A percentile compares a stretch with the other conserved stretches of the same genome.
Conservation (phyloP, 1,140 invertebrate genomes). For the Diachasmimorpha longicaudata region DNA sequence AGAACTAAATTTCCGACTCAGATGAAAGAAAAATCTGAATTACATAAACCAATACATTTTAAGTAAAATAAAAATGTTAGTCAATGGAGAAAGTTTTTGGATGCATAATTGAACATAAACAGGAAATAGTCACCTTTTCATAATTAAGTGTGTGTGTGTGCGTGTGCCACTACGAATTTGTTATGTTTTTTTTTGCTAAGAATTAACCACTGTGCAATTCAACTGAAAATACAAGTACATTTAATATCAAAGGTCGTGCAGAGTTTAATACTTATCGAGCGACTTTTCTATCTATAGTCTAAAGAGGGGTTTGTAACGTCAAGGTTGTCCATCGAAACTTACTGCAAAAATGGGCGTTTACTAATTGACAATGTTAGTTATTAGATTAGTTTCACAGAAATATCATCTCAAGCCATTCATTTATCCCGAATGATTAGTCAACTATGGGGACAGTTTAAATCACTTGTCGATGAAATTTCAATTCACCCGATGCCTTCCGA, state of each 20-base stretch:
- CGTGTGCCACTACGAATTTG: neutral
- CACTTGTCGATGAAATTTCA: neutral
- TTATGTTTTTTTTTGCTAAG: neutral
- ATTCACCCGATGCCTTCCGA: neutral
- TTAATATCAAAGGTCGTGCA: conserved; percentile 2
- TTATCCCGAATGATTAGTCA: neutral
- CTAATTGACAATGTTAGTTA: neutral
- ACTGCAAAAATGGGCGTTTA: neutral
- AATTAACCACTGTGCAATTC: neutral
- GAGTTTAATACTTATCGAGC: neutral
- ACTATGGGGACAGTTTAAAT: neutral
- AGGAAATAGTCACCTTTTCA: neutral
- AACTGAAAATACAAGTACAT: neutral
- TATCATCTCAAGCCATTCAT: neutral
- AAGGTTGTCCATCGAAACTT: neutral
- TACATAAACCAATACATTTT: too few relatives aligned
- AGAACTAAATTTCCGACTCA: too few relatives aligned
- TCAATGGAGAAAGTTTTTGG: neutral
- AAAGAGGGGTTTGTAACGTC: neutral
- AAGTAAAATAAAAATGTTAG: too few relatives aligned
- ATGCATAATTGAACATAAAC: neutral
- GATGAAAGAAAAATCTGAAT: too few relatives aligned
- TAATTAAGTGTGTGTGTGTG: neutral
- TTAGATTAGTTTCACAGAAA: neutral
- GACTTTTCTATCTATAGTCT: neutral